phyloP scores from a whole-genome alignment of 2,797 vertebrate species.

The Nannoperca obscura region DNA sequence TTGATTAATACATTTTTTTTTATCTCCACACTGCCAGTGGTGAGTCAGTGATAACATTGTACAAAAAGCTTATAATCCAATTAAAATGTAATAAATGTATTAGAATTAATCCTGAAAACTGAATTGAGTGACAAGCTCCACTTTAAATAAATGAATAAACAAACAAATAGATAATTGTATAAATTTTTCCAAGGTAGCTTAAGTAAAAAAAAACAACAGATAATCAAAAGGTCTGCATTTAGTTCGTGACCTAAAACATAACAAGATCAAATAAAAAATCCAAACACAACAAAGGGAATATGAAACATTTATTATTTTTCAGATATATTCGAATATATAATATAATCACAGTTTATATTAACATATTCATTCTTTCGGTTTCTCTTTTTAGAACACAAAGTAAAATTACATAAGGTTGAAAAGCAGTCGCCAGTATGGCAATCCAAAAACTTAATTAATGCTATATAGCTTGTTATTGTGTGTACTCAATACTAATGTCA shows the following conservation, averaged over 20 bases:
- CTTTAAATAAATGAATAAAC: not conserved
- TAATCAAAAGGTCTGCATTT: not conserved
- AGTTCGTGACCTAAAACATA: not conserved
- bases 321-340: not conserved
- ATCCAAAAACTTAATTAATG: not conserved
- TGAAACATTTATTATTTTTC: not conserved
- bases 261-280: not conserved
- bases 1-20: slow-evolving; percentile 1
- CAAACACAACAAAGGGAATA: not conserved
- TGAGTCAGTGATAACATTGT: not conserved
- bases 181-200: not conserved
- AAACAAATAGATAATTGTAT: not conserved
- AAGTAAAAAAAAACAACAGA: not conserved
- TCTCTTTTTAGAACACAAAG: not conserved
- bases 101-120: not conserved
- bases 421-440: not conserved
- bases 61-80: not conserved
- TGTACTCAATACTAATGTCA: not conserved
- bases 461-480: no score
- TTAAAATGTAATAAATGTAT: not conserved
- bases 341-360: not conserved
- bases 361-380: not conserved
- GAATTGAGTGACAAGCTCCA: not conserved
- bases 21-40: not conserved
- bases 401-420: not conserved